Base-by-base conservation (phyloP, 2,797 vertebrate species). In the Distichodus sexfasciatus region DNA sequence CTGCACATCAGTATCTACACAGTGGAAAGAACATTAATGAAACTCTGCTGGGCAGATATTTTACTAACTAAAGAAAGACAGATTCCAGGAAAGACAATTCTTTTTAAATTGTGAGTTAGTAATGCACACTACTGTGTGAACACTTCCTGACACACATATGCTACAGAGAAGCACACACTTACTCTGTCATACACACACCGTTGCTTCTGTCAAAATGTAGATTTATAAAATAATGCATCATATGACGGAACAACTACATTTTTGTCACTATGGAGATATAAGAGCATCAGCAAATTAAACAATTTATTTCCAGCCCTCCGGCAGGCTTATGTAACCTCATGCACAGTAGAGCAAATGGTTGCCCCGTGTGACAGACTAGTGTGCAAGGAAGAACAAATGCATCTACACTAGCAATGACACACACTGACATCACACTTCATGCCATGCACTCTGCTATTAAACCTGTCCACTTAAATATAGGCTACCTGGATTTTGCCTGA, bases 361-460 rank as follows among this genome's bases (percentile, higher is more conserved):
- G 51, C 28, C 26, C 11, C 19, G 23, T 59, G 23, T 61, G 17
- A 17, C 47, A 46, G 31, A 14, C 54, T 48, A 38, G 59, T 31
- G 59, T 11, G 35, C 44, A n/a, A 24, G 19, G 33, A 43, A 17
- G 46, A 21, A 63, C 46, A 50, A 28, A 40, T 57, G 41, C 54
- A 24, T 21, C 12, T 11, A 38, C 57, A 26, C 44, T n/a, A 40
- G 19, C 40, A 64, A 64, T 68, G 72, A 60, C 51, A 74, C 12
- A n/a, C 15, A 36, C 19, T 73, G 50, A 62, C 66, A 63, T 60
- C 33, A 53, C 46, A 17, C 41, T n/a, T 35, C 28, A 28, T 21
- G 35, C 62, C 38, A 78, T 26, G 33, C 40, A 43, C 57, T 57
- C 6, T 57, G 62, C 54, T 33, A 66, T 75, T 75, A 41, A 66